Conservation (phyloP, 2,797 vertebrate species). For the Pitangus sulphuratus region DNA sequence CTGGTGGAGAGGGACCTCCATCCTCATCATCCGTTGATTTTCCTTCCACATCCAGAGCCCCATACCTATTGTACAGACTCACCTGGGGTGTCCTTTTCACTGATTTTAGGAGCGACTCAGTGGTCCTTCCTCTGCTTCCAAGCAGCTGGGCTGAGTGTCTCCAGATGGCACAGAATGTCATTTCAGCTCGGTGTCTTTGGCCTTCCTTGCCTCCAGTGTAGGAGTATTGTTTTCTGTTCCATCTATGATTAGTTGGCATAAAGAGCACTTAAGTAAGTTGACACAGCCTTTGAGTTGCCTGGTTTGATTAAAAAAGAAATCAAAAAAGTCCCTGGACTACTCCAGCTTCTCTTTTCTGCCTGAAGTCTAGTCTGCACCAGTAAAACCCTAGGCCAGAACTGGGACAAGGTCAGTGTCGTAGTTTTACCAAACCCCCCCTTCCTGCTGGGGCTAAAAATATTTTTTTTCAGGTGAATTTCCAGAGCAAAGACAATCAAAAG, state of each 20-base stretch:
- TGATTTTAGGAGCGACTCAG: too few species aligned
- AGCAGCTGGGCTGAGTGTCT: too few species aligned
- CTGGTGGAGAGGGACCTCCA: neutral
- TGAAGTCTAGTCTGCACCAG: neutral
- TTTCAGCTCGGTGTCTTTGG: neutral
- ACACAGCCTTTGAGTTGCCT: neutral
- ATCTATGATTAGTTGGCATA: slow-evolving; percentile 9
- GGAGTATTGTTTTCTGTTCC: slow-evolving; percentile 9
- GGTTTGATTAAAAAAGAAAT: neutral
- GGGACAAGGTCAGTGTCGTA: neutral
- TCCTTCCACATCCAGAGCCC: neutral
- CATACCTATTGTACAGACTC: neutral
- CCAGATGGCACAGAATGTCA: neutral
- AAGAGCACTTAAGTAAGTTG: neutral
- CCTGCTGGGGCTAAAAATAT: too few species aligned
- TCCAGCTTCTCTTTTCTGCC: neutral
- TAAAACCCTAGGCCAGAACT: neutral
- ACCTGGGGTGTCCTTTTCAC: neutral
- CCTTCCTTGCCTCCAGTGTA: neutral
- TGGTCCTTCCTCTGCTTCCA: too few species aligned
- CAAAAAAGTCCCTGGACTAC: neutral
- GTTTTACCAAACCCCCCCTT: too few species aligned
- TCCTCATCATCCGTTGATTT: neutral
- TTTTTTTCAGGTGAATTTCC: too few species aligned
- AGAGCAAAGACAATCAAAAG: too few species aligned